Evolutionary conservation across 2,888 invertebrate genomes (phyloP), one percentile per base, ranked within the genome.

Genomic region (Peribatodes rhomboidaria): DNA sequence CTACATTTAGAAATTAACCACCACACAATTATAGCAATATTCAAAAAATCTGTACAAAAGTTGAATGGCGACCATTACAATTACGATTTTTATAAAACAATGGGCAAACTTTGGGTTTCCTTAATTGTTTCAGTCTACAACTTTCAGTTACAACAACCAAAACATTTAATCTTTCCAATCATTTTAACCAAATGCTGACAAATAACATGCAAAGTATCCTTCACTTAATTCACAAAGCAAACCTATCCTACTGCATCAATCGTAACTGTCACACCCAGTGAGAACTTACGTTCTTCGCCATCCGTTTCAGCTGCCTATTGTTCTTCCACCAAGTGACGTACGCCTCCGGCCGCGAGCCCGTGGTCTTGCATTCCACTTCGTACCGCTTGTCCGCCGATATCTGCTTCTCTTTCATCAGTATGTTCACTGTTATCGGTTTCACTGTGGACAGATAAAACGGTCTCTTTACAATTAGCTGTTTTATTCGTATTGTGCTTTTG

Each of bases 261-360:
- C 1, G 31, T 35, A 6, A n/a, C 57, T 67, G 41, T 61, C 44
- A 11, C 42, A 22, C 10, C 9, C 27, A n/a, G 11, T 39, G 37
- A 44, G 53, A 20, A 95, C 96, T 96, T 90, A 97, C 97, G 87
- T 96, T 97, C 91, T 97, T 97, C 61, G 96, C 96, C 86, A 96
- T 94, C 84, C 96, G 95, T 89, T 96, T 97, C 72, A 97, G 94
- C 87, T 96, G 97, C 77, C 96, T 94, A 83, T 96, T 97, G 77
- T 96, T 96, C 86, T 97, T 97, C 97, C 97, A 98, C 98, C 98
- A 98, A 52, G 97, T 96, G 82, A 98, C 96, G 63, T 95, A 94
- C 2, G 98, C 97, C 70, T 97, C 96, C 8, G 98, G 98, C 70
- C 97, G 94, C 13, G 98, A 98, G 60, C 98, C 98, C 0, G 96